These are phyloP conservation scores for Leptodactylus fallax DNA, from an alignment of 2,797 vertebrate genomes.

Conservation along the genomic window DNA sequence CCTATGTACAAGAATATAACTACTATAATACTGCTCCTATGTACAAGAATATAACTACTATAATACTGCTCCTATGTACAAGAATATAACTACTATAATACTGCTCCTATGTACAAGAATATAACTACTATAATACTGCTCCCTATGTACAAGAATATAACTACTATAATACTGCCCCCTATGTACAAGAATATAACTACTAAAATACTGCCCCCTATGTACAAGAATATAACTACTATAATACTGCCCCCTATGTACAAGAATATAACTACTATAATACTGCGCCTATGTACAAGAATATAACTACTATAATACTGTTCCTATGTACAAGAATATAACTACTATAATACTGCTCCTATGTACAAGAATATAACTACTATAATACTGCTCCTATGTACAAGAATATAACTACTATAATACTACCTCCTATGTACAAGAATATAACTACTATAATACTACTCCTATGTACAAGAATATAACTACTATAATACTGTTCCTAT, in stretches of 20 bases:
- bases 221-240: too few species aligned
- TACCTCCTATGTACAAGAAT: too few species aligned
- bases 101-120: neutral
- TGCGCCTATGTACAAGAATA: neutral
- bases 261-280: slow-evolving; percentile 15
- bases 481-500: neutral
- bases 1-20: slow-evolving; percentile 11
- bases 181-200: too few species aligned
- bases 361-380: too few species aligned
- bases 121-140: neutral
- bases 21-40: slow-evolving; percentile 14
- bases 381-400: too few species aligned
- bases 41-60: slow-evolving; percentile 9
- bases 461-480: neutral
- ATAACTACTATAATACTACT: too few species aligned
- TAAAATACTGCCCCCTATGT: too few species aligned
- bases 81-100: slow-evolving; percentile 4
- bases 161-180: slow-evolving; percentile 14
- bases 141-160: slow-evolving; percentile 8
- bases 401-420: too few species aligned
- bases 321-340: too few species aligned
- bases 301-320: slow-evolving; percentile 1
- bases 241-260: too few species aligned
- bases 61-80: neutral
- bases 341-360: too few species aligned